Evolutionary conservation across 1,140 invertebrate species (phyloP).

Genomic region (Ceratoteleas bidentatus): DNA sequence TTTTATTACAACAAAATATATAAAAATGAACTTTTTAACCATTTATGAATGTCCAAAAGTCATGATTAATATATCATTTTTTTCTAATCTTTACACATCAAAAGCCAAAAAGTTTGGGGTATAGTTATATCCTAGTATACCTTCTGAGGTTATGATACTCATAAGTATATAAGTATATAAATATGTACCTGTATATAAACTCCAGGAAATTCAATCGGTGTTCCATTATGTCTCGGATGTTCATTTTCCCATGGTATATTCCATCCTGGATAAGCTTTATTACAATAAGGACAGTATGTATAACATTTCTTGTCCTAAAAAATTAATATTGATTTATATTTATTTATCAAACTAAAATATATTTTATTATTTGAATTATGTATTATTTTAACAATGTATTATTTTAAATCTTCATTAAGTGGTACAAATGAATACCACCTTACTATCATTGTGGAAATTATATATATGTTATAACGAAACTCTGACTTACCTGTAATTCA

Average conservation of each 20-base stretch:
- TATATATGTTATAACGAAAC: not conserved
- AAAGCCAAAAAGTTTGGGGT: too few species aligned
- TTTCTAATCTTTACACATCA: too few species aligned
- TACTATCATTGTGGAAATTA: too few species aligned
- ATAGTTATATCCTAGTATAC: too few species aligned
- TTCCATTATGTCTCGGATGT: slow-evolving; percentile 86
- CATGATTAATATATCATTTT: too few species aligned
- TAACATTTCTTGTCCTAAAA: slow-evolving; percentile 83
- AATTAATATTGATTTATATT: not conserved
- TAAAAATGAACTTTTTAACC: too few species aligned
- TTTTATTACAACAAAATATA: too few species aligned
- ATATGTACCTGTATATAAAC: slow-evolving; percentile 85
- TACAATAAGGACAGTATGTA: slow-evolving; percentile 89
- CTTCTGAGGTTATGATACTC: too few species aligned
- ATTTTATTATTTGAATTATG: not conserved
- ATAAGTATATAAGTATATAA: too few species aligned
- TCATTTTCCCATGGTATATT: slow-evolving; percentile 82
- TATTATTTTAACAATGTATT: not conserved
- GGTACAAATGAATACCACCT: too few species aligned
- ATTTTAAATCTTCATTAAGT: too few species aligned
- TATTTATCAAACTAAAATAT: not conserved
- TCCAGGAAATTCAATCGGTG: slow-evolving; percentile 85
- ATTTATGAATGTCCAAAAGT: too few species aligned
- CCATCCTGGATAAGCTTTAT: slow-evolving; percentile 89
- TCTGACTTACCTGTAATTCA: slow-evolving; percentile 69